Evolutionary conservation across 2,113 vertebrate species (phyloP), one percentile per base, ranked within the genome.

Genomic region (Asarcornis scutulata): DNA sequence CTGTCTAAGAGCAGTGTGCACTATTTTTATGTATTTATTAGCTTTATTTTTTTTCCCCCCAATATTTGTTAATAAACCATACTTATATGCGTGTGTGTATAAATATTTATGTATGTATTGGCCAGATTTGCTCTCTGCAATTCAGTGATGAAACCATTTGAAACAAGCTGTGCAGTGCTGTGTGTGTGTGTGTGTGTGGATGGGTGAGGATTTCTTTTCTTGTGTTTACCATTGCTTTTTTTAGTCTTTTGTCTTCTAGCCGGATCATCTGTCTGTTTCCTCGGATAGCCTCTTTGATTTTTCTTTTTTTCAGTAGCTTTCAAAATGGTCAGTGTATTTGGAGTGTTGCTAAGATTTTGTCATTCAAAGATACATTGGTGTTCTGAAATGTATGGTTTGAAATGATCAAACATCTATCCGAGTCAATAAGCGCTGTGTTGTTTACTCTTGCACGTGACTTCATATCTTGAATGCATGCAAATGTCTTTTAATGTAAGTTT

Each of bases 311-410:
- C 13, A 69, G 6, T 91, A 7, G 0, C 88, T 94, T 81, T 75
- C 81, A 48, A 78, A 83, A 72, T 15, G 34, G 16, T 88, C 80
- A 48, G 29, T 56, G 23, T 83, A 1, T 72, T 53, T 6, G 58
- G 80, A 72, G 48, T 66, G 72, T 86, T 95, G 93, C 81, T 91
- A 64, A 87, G 73, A 76, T 86, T 93, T 89, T 96, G 80, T 97
- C 93, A 91, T 95, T 94, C 93, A 95, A 96, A 94, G 88, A 96
- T 96, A 96, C 93, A 96, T 94, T 97, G 83, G 2, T 94, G 77
- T 88, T 81, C 59, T 92, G 82, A 83, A 86, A 96, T 94, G 82
- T 93, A 87, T 97, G 88, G 32, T 96, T 97, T 95, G 94, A 89
- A 95, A 92, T 95, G 89, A 93, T 92, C 76, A 93, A 86, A 75